A percentile compares a stretch with the other conserved stretches of the same genome.
These are phyloP conservation scores for western clawed frog (Xenopus tropicalis) DNA, from an alignment of 2,113 vertebrate species.

Conservation along the genomic window UCB_Xtro_10.0 CM004448.2:81881501-81882000, in stretches of 20 bases:
- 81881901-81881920: neutral
- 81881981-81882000: neutral
- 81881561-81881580: slow-evolving; percentile 41
- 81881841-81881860: slow-evolving; percentile 9
- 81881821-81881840: no score
- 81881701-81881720: neutral
- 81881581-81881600: slow-evolving; percentile 48
- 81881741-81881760: neutral
- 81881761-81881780: slow-evolving; percentile 14
- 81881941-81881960: no score
- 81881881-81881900: slow-evolving; percentile 22
- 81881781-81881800: neutral
- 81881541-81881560: slow-evolving; percentile 49
- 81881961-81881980: no score
- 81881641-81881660: slow-evolving; percentile 43
- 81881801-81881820: no score
- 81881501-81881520: slow-evolving; percentile 40
- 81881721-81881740: neutral
- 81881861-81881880: slow-evolving; percentile 23
- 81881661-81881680: slow-evolving; percentile 44
- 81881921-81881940: no score
- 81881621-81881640: slow-evolving; percentile 44
- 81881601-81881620: slow-evolving; percentile 54
- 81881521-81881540: slow-evolving; percentile 48
- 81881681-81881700: slow-evolving; percentile 18